Conservation (phyloP, 2,113 vertebrate genomes). For the Larimichthys polyactis region DNA sequence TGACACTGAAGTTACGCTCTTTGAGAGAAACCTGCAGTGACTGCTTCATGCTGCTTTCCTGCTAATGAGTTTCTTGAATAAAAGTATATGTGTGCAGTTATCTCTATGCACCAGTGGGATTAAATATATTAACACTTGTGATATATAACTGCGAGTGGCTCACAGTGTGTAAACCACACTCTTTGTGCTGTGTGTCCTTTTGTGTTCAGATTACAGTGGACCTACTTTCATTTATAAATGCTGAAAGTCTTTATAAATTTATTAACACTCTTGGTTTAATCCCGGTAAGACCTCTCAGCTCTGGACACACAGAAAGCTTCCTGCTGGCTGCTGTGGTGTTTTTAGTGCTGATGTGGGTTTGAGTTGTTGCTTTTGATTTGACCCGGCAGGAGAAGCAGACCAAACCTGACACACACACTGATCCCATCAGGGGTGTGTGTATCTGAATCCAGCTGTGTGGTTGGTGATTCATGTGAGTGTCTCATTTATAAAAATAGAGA, state of each 20-base stretch:
- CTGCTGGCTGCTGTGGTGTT: neutral
- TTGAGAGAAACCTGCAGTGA: neutral
- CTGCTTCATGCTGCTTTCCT: neutral
- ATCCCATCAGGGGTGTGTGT: slow-evolving; percentile 25
- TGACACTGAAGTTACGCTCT: neutral
- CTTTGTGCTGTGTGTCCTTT: neutral
- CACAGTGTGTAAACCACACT: neutral
- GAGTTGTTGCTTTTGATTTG: slow-evolving; percentile 6
- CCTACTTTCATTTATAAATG: neutral
- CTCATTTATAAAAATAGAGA: neutral
- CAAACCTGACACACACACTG: slow-evolving; percentile 22
- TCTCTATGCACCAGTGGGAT: too few species aligned
- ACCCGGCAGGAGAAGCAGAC: slow-evolving; percentile 23
- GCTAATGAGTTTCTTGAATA: neutral
- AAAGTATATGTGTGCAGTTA: neutral
- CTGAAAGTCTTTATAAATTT: neutral
- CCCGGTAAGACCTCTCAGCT: too few species aligned
- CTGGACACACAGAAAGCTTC: neutral
- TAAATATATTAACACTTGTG: too few species aligned
- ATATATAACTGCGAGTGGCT: neutral
- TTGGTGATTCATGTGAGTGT: neutral
- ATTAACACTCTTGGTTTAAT: neutral
- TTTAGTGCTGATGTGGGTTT: slow-evolving; percentile 6
- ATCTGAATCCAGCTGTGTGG: neutral
- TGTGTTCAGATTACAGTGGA: neutral